Evolutionary conservation across 2,797 vertebrate genomes (phyloP), one percentile per base, ranked within the genome.

Genomic region (Alca torda): DNA sequence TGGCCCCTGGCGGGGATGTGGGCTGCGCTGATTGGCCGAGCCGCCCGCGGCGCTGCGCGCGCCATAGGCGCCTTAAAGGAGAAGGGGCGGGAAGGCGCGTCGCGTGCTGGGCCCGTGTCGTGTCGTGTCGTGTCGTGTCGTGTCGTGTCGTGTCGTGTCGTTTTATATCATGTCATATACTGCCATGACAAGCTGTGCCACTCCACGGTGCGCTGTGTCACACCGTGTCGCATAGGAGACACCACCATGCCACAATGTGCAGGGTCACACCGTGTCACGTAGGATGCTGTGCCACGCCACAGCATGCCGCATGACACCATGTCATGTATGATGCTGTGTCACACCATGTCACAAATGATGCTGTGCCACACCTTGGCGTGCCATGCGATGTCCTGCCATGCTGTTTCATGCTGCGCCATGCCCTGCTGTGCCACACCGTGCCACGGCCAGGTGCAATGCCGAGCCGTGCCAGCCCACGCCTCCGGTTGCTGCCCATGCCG

Each of bases 51-150:
- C 20, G 70, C 50, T 43, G 14, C 3, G 41, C 16, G 53, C 60
- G 82, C 46, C 53, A 8, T 5, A 37, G 91, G 4, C 3, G 41
- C 28, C 75, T 96, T 89, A 95, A 96, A 96, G 94, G 46, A 33
- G 41, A 25, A 46, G 89, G 4, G 17, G 16, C 30, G 24, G 2
- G 4, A n/a, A 10, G 6, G 12, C 0, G 20, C 4, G 6, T 0
- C 0, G 6, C 6, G 30, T 1, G 28, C 0, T 1, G 2, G 7
- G 37, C 0, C 9, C 4, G 45, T 8, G 50, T 12, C 3, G 3
- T 12, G 41, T 8, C 9, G 4, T 4, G 35, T 1, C 3, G 0
- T 21, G 67, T 9, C 45, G 45, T 45, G 45, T 19, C 19, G 45
- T 45, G 45, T 19, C 18, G 31, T 20, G 45, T 3, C 33, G 39